These are phyloP conservation scores for Empidonax alnorum DNA, from an alignment of 2,113 vertebrate genomes.

Conservation along the genomic window DNA sequence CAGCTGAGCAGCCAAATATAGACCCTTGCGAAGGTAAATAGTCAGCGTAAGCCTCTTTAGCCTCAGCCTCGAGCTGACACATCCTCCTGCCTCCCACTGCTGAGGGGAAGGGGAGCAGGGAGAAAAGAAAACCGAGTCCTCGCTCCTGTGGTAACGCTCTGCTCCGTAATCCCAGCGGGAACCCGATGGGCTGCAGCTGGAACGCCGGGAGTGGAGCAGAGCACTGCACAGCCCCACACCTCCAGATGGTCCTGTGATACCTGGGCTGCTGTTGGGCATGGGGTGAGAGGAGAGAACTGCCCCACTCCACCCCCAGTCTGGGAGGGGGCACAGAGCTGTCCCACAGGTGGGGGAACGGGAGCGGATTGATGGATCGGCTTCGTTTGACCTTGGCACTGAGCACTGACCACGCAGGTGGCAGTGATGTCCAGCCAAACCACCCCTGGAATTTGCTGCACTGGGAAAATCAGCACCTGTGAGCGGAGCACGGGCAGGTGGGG, in stretches of 20 bases:
- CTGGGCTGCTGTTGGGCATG: not conserved
- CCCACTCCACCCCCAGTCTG: fast-evolving
- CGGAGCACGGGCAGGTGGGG: not conserved
- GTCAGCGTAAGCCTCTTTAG: constrained; percentile 28
- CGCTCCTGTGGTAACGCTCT: fast-evolving
- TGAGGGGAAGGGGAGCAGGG: not conserved
- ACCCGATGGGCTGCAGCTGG: not conserved
- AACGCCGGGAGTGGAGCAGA: not conserved
- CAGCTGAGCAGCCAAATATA: constrained; percentile 16
- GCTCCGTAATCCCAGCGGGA: fast-evolving
- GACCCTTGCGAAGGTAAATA: not conserved
- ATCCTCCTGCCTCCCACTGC: not conserved
- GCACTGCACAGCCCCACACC: not conserved
- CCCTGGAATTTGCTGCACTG: not conserved
- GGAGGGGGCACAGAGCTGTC: not conserved
- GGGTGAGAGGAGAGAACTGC: not conserved
- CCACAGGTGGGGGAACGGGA: fast-evolving
- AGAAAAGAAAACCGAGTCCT: fast-evolving
- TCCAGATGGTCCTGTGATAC: not conserved
- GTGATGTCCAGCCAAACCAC: fast-evolving
- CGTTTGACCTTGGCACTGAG: fast-evolving
- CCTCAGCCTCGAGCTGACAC: not conserved
- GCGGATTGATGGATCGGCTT: fast-evolving
- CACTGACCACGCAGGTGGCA: fast-evolving
- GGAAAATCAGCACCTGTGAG: not conserved